These are phyloP conservation scores for Leptarthrus brevirostris DNA, from an alignment of 2,888 invertebrate genomes.

Conservation along the genomic window DNA sequence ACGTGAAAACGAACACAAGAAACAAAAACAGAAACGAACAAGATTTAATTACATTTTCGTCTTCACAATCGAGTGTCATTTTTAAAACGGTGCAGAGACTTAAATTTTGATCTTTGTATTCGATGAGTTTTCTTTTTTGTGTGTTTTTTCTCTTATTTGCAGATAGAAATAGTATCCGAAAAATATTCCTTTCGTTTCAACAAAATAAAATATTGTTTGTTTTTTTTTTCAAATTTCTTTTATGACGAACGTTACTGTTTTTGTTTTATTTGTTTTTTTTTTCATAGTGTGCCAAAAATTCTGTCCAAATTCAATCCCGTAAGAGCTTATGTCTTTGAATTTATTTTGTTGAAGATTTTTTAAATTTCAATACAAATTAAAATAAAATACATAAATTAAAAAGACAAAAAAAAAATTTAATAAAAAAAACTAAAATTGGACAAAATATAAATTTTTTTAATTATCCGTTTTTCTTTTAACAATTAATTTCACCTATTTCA, in stretches of 20 bases:
- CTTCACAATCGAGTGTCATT: constrained; percentile 66
- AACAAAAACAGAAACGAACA: too few relatives aligned
- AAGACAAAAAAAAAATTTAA: background rate
- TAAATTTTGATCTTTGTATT: too few relatives aligned
- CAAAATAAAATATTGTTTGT: constrained; percentile 31
- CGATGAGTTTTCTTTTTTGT: background rate
- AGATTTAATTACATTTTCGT: constrained; percentile 63
- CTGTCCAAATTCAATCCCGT: background rate
- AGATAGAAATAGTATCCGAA: too few relatives aligned
- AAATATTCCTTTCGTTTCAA: constrained; percentile 22
- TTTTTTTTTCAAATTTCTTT: background rate
- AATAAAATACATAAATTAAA: constrained; percentile 3
- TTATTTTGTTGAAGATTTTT: constrained; percentile 29
- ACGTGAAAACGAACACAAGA: too few relatives aligned
- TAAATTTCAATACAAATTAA: background rate
- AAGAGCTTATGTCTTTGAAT: too few relatives aligned
- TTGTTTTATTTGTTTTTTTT: constrained; percentile 28
- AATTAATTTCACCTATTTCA: constrained; percentile 42
- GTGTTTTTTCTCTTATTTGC: too few relatives aligned
- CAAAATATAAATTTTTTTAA: background rate
- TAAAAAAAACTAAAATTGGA: background rate
- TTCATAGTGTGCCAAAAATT: background rate
- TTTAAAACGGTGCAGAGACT: constrained; percentile 49
- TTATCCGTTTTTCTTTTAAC: constrained; percentile 8
- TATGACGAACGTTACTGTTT: constrained; percentile 40